Conservation (phyloP, 2,888 invertebrate species). For the Teleogryllus oceanicus region DNA sequence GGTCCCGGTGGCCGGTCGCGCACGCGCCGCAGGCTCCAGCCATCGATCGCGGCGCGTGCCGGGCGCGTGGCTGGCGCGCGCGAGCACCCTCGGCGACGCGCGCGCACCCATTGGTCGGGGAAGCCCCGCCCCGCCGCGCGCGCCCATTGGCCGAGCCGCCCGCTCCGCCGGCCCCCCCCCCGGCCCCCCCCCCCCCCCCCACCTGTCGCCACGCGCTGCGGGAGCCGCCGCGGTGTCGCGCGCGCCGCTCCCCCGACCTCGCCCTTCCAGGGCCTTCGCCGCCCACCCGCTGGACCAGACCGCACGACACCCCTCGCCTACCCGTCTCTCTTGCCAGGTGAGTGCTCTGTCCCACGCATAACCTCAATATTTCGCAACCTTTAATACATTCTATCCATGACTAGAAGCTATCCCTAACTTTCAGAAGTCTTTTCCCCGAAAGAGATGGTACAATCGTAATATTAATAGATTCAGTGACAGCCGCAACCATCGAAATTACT, state of each 20-base stretch:
- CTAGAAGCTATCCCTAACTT: no score
- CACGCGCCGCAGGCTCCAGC: background rate
- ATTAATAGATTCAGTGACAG: no score
- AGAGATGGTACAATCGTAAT: no score
- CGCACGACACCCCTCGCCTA: no score
- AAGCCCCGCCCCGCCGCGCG: constrained; percentile 8
- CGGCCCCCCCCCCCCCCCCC: background rate
- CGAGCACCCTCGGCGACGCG: background rate
- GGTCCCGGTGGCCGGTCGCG: background rate
- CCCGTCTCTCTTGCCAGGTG: no score
- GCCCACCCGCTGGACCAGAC: no score
- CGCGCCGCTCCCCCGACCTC: background rate
- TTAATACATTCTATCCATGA: no score
- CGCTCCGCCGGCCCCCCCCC: background rate
- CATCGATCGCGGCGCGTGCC: background rate
- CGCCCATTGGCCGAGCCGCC: background rate
- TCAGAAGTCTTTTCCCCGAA: no score
- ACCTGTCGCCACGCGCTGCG: background rate
- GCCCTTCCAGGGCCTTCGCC: background rate
- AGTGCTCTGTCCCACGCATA: no score
- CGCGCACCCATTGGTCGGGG: background rate
- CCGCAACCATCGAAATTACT: no score
- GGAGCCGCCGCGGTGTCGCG: background rate
- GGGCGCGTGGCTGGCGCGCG: constrained; percentile 4
- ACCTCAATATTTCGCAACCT: no score